These are phyloP conservation scores for Nomada ferruginata DNA, from an alignment of 2,888 invertebrate species.

Conservation along the genomic window DNA sequence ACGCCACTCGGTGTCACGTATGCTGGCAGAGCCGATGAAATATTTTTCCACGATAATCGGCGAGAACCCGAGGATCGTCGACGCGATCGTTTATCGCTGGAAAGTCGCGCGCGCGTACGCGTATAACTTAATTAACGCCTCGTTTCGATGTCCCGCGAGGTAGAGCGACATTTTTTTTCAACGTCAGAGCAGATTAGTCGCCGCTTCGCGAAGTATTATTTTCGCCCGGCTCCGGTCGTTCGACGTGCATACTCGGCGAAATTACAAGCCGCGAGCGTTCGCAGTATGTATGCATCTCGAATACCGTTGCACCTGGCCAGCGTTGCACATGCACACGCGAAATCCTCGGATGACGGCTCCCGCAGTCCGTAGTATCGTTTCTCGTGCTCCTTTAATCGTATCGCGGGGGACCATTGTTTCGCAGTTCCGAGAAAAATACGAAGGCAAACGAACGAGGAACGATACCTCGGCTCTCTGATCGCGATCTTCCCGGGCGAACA, in stretches of 20 bases:
- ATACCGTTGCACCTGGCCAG: constrained; percentile 13
- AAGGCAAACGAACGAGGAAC: constrained; percentile 41
- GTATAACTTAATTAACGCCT: constrained; percentile 53
- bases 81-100: constrained; percentile 2
- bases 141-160: neutral
- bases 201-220: constrained; percentile 18
- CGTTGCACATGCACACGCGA: neutral
- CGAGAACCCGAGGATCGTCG: neutral
- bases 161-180: neutral
- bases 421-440: constrained; percentile 67
- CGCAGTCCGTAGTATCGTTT: constrained; percentile 20
- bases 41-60: neutral
- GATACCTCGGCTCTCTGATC: constrained; percentile 33
- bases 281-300: neutral
- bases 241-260: constrained; percentile 22
- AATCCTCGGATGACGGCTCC: constrained; percentile 3
- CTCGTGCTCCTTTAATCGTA: constrained; percentile 70
- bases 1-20: constrained; percentile 36
- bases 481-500: constrained; percentile 39
- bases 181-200: neutral
- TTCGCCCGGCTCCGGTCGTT: constrained; percentile 1
- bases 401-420: constrained; percentile 70
- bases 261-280: constrained; percentile 17
- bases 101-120: neutral
- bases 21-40: constrained; percentile 22